These are phyloP conservation scores for Trissoscelio sp. DNA, from an alignment of 2,888 invertebrate species.

Conservation along the genomic window DNA sequence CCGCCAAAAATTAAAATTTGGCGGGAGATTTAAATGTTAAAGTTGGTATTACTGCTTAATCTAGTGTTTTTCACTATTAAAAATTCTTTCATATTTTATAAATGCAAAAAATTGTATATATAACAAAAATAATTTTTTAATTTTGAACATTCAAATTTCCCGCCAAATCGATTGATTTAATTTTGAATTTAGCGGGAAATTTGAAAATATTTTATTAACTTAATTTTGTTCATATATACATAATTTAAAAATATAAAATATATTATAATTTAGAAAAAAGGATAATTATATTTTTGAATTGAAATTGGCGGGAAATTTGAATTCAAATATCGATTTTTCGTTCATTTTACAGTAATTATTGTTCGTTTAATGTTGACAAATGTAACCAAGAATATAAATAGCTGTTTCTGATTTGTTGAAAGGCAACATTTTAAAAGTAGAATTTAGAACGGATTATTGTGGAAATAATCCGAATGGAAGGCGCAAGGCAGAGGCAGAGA, in stretches of 20 bases:
- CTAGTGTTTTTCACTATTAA: no score
- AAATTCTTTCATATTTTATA: no score
- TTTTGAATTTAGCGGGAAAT: neutral
- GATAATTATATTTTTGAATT: no score
- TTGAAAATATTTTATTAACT: neutral
- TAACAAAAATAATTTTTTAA: neutral
- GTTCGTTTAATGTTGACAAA: neutral
- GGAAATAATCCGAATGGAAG: constrained; percentile 53
- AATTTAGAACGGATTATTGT: constrained; percentile 59
- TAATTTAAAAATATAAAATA: no score
- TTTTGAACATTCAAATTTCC: no score
- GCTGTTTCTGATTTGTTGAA: constrained; percentile 36
- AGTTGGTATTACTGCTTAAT: neutral
- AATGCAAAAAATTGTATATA: neutral
- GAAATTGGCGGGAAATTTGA: neutral
- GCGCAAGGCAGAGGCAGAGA: constrained; percentile 53
- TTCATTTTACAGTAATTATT: neutral
- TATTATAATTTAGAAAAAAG: no score
- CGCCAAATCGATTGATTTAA: no score
- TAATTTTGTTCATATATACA: no score
- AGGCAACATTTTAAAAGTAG: constrained; percentile 45
- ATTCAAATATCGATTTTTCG: neutral
- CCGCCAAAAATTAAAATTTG: neutral
- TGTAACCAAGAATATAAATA: neutral
- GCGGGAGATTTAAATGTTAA: neutral